phyloP scores from a whole-genome alignment of 2,888 invertebrate genomes.

The Cylindroiulus punctatus region DNA sequence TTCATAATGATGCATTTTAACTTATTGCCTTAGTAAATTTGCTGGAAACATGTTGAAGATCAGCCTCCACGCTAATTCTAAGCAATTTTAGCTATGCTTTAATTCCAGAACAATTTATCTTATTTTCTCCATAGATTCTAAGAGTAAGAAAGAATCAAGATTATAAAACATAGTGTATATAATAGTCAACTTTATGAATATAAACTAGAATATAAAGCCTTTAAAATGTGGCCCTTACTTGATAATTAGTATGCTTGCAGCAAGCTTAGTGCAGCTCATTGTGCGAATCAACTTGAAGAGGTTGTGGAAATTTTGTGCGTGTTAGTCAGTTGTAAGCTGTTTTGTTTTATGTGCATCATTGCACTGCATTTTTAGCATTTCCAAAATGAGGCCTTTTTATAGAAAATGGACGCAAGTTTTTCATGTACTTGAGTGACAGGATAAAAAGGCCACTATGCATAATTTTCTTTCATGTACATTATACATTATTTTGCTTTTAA shows the following conservation, averaged over 20 bases:
- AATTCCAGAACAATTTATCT: neutral
- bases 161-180: neutral
- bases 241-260: neutral
- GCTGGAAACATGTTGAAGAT: neutral
- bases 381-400: neutral
- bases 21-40: slow-evolving; percentile 23
- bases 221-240: neutral
- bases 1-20: slow-evolving; percentile 4
- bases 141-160: neutral
- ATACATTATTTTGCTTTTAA: slow-evolving; percentile 28
- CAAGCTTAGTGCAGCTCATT: slow-evolving; percentile 4
- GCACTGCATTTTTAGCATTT: slow-evolving; percentile 21
- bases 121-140: neutral
- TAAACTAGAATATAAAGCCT: neutral
- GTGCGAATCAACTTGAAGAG: neutral
- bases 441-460: slow-evolving; percentile 37
- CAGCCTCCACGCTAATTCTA: neutral
- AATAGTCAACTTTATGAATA: neutral
- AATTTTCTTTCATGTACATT: slow-evolving; percentile 13
- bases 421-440: neutral
- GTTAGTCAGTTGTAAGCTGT: neutral
- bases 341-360: slow-evolving; percentile 12
- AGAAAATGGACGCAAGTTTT: neutral
- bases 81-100: neutral
- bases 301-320: neutral